phyloP scores from a whole-genome alignment of 2,888 invertebrate genomes.

The Saturnia pavonia region DNA sequence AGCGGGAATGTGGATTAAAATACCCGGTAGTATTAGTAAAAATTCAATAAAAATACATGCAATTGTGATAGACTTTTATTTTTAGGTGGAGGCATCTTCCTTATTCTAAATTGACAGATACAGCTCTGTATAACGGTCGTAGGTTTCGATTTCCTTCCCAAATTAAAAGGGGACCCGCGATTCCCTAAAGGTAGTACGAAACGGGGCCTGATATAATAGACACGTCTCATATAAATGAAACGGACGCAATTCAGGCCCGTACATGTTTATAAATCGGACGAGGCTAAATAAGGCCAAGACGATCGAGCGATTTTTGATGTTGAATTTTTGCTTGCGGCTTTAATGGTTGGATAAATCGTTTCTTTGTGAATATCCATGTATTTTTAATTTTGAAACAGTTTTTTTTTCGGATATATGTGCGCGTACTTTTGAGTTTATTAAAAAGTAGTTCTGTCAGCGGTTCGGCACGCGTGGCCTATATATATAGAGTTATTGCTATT shows the following conservation, averaged over 20 bases:
- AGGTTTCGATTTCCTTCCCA: constrained; percentile 55
- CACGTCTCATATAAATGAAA: constrained; percentile 26
- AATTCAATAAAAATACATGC: not conserved
- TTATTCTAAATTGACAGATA: constrained; percentile 12
- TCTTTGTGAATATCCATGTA: not conserved
- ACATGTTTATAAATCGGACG: constrained; percentile 24
- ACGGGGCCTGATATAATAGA: constrained; percentile 30
- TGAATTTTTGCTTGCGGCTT: not conserved
- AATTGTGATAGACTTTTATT: not conserved
- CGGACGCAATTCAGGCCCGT: constrained; percentile 20
- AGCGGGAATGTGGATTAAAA: not conserved
- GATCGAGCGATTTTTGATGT: constrained; percentile 4
- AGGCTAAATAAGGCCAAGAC: constrained; percentile 16
- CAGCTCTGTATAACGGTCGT: constrained; percentile 27
- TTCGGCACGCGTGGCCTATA: no score
- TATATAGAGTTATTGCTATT: no score
- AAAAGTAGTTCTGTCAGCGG: not conserved
- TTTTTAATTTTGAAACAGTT: not conserved
- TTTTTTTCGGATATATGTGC: not conserved
- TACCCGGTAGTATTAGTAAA: not conserved
- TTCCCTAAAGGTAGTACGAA: constrained; percentile 47
- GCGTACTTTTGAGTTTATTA: not conserved
- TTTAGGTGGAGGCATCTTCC: not conserved
- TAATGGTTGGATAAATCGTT: not conserved
- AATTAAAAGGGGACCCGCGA: constrained; percentile 57